A percentile compares a stretch with the other conserved stretches of the same genome.
phyloP scores from a whole-genome alignment of 2,888 invertebrate species.

The Cosmia pyralina region DNA sequence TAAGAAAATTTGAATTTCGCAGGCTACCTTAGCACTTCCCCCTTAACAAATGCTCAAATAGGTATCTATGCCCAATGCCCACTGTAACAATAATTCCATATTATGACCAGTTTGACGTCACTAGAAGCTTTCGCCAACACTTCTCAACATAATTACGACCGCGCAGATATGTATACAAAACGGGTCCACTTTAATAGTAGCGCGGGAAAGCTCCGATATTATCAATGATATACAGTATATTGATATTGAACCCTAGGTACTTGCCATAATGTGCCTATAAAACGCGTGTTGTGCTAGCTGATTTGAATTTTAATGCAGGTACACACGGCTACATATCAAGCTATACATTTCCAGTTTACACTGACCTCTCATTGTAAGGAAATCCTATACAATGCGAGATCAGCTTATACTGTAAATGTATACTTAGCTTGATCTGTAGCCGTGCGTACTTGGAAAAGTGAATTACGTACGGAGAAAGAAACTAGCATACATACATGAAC shows the following conservation, averaged over 20 bases:
- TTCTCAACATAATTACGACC: slow-evolving; percentile 16
- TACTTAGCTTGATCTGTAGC: too few species aligned
- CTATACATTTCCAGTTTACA: too few species aligned
- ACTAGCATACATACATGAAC: too few species aligned
- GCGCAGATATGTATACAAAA: neutral
- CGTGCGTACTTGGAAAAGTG: neutral
- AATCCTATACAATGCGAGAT: too few species aligned
- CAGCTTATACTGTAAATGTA: too few species aligned
- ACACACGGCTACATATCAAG: too few species aligned
- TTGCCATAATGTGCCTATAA: slow-evolving; percentile 8
- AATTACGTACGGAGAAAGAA: too few species aligned
- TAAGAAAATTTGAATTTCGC: too few species aligned
- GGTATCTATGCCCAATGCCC: too few species aligned
- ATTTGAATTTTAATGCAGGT: slow-evolving; percentile 19
- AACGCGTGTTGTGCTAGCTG: slow-evolving; percentile 10
- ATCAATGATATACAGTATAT: slow-evolving; percentile 19
- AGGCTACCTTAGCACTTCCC: too few species aligned
- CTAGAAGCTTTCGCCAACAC: slow-evolving; percentile 32
- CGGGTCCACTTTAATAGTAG: slow-evolving; percentile 15
- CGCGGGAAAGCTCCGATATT: slow-evolving; percentile 29
- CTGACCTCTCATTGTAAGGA: too few species aligned
- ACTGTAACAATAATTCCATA: slow-evolving; percentile 5
- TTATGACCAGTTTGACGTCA: slow-evolving; percentile 1
- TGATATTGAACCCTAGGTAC: slow-evolving; percentile 14
- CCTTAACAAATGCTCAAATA: too few species aligned